Conservation (phyloP, 2,113 vertebrate species). For the Gambusia holbrooki region DNA sequence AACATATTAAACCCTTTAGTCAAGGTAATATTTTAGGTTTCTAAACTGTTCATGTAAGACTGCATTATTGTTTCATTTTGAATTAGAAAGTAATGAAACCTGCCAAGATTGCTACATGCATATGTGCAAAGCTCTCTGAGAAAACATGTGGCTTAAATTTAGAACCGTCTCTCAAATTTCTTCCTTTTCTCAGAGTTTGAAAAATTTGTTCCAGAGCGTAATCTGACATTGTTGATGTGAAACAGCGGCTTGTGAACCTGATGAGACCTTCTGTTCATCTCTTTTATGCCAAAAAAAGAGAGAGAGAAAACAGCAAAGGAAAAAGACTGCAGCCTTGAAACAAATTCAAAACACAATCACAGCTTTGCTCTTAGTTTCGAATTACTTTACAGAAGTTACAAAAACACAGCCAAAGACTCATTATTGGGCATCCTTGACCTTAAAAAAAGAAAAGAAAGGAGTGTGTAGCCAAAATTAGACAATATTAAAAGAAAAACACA, state of each 20-base stretch:
- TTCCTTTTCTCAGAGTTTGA: too few species aligned
- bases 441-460: too few species aligned
- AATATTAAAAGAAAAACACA: too few species aligned
- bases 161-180: too few species aligned
- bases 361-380: too few species aligned
- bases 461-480: too few species aligned
- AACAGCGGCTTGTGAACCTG: too few species aligned
- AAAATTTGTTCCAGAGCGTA: too few species aligned
- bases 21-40: background rate
- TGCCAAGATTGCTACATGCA: background rate
- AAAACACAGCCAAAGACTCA: background rate
- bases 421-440: background rate
- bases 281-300: background rate
- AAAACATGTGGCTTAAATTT: too few species aligned
- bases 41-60: background rate
- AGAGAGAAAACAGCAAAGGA: background rate
- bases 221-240: too few species aligned
- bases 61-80: background rate
- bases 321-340: background rate
- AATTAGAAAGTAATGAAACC: background rate
- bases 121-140: too few species aligned
- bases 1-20: background rate
- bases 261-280: background rate
- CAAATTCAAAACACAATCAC: background rate
- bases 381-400: background rate